Conservation (phyloP, 2,888 invertebrate species). For the Teinopalpus imperialis region DNA sequence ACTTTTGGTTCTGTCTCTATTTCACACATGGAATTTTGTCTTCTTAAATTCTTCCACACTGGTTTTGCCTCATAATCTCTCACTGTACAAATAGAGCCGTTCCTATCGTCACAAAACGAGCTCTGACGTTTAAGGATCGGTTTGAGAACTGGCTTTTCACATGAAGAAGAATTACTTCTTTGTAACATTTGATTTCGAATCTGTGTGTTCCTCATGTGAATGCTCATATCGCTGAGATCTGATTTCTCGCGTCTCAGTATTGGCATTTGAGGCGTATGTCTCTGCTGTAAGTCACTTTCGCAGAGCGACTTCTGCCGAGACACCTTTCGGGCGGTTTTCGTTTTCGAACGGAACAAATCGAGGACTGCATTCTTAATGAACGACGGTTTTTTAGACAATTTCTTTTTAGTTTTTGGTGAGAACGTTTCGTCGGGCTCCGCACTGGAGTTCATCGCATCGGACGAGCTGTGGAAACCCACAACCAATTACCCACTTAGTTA, state of each 20-base stretch:
- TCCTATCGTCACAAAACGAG: slow-evolving; percentile 75
- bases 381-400: slow-evolving; percentile 80
- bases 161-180: slow-evolving; percentile 75
- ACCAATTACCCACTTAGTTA: slow-evolving; percentile 79
- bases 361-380: slow-evolving; percentile 80
- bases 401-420: slow-evolving; percentile 82
- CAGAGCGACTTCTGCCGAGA: slow-evolving; percentile 77
- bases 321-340: slow-evolving; percentile 73
- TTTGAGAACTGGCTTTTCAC: slow-evolving; percentile 71
- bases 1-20: slow-evolving; percentile 81
- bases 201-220: slow-evolving; percentile 69
- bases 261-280: slow-evolving; percentile 56
- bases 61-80: slow-evolving; percentile 74
- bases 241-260: slow-evolving; percentile 74
- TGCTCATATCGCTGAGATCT: slow-evolving; percentile 66
- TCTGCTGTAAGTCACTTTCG: slow-evolving; percentile 73
- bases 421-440: slow-evolving; percentile 76
- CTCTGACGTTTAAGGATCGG: slow-evolving; percentile 76
- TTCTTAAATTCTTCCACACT: slow-evolving; percentile 58
- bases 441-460: slow-evolving; percentile 77
- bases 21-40: slow-evolving; percentile 79
- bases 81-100: slow-evolving; percentile 69
- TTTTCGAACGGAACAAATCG: slow-evolving; percentile 78
- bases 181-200: slow-evolving; percentile 75
- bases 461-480: slow-evolving; percentile 80